Evolutionary conservation across 2,888 invertebrate species (phyloP), one percentile per base, ranked within the genome.

Genomic region (Dryomyza anilis): DNA sequence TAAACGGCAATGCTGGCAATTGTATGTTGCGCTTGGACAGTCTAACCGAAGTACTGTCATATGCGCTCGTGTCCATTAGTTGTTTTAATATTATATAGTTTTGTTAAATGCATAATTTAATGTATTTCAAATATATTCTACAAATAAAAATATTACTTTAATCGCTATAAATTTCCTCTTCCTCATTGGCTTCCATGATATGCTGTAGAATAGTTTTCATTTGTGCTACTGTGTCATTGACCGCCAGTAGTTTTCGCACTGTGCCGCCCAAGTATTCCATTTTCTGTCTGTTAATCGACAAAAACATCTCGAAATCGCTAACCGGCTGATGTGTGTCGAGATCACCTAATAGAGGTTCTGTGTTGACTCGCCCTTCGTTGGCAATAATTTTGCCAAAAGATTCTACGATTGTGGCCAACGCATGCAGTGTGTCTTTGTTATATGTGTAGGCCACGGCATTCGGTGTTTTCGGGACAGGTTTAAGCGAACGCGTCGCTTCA

Each of bases 221-320:
- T 25, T 74, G 72, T 0, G 29, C 56, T 27, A 66, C 70, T 1
- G 71, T 73, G n/a, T 79, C 77, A 58, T 71, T 72, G 1, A 79
- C 68, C 1, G 76, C 79, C 19, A 78, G 69, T 6, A 82, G 64
- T 57, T 80, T 81, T 1, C 82, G 75, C 5, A 77, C 73, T 3
- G 73, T 74, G 61, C 76, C 78, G 3, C 75, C 71, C 6, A 82
- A 45, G 36, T 71, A 72, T 19, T 81, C 82, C 0, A 76, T 69
- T 7, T 72, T 73, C 23, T 77, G 73, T 2, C 68, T 67, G 5
- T 67, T 72, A 1, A 66, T 65, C 21, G 66, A 58, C 8, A 73
- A 60, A 66, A 70, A 72, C 1, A 63, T 63, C 14, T 74, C 73
- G 43, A 75, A 72, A 50, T 71, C 68, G 19, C 6, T 27, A 4